Evolutionary conservation across 2,113 vertebrate species (phyloP), one percentile per base, ranked within the genome.

Genomic region (Tragelaphus scriptus): DNA sequence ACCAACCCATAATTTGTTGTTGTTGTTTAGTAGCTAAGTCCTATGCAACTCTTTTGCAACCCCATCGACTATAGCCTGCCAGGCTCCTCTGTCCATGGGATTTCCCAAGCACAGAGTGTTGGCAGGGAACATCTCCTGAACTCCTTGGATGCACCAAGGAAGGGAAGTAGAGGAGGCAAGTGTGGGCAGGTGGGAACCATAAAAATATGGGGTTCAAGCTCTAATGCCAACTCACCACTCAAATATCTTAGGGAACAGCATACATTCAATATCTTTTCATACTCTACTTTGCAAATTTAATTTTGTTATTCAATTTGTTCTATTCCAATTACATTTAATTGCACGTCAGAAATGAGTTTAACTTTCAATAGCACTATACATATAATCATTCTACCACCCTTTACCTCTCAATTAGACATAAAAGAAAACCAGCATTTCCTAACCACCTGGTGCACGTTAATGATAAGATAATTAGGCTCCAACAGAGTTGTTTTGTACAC

Each of bases 281-380:
- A 53, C 3, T 23, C 75, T 75, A 82, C 56, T 91, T 91, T 51
- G 51, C 53, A 97, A 90, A 91, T 79, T 80, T 95, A 88, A 89
- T 90, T 93, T 97, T 97, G 63, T 85, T 81, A 88, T 81, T 95
- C 91, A 98, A 96, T 96, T 95, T 97, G 93, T 98, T 84, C 56
- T 95, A 55, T 93, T 95, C 91, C 94, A 97, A 98, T 98, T 96
- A 96, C 56, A 97, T 85, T 98, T 98, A 96, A 98, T 97, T 98
- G 80, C 95, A 86, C 75, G 80, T 95, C 95, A 97, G 79, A 87
- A 93, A 95, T 32, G n/a, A 49, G 63, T 75, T 97, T 93, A 84
- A 79, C 87, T 97, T 97, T 90, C 91, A 96, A 97, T n/a, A 90
- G 36, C 49, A 85, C 96, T 97, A 84, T 16, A 85, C 56, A 93